phyloP scores from a whole-genome alignment of 2,888 invertebrate species.

The Drosophila neotestacea region DNA sequence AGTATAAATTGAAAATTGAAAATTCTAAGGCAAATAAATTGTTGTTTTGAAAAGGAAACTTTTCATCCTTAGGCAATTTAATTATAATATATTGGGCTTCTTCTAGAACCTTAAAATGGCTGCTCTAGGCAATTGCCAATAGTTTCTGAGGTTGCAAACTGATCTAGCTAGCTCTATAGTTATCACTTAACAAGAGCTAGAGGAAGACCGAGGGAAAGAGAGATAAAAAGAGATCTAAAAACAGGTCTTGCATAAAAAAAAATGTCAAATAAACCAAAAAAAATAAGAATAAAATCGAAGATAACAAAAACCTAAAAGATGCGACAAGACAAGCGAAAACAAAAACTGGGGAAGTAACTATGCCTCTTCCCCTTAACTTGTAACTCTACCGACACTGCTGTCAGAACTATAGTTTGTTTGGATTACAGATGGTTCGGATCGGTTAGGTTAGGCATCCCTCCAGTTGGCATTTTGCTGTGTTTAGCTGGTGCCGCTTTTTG shows the following conservation, averaged over 20 bases:
- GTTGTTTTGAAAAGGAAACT: neutral
- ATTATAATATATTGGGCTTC: too few species aligned
- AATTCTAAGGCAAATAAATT: too few species aligned
- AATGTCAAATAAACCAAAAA: constrained; percentile 29
- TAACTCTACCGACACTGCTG: neutral
- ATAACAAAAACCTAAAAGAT: constrained; percentile 41
- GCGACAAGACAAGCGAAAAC: constrained; percentile 18
- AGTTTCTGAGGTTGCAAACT: neutral
- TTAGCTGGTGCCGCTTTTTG: constrained; percentile 16
- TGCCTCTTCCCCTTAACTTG: neutral
- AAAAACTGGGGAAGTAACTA: constrained; percentile 42
- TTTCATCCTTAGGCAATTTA: neutral
- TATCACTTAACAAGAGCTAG: neutral
- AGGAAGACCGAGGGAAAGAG: neutral
- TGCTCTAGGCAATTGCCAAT: neutral
- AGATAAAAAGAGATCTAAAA: constrained; percentile 2
- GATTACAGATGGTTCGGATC: constrained; percentile 18
- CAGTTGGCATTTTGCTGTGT: constrained; percentile 26
- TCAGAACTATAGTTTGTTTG: constrained; percentile 8
- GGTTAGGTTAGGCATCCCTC: neutral
- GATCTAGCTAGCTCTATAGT: constrained; percentile 1
- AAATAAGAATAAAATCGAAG: constrained; percentile 7
- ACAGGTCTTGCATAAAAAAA: constrained; percentile 17
- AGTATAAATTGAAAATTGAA: too few species aligned
- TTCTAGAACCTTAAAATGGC: neutral